Evolutionary conservation across 1,140 invertebrate genomes (phyloP), one percentile per base, ranked within the genome.

Genomic region (Achatina immaculata): DNA sequence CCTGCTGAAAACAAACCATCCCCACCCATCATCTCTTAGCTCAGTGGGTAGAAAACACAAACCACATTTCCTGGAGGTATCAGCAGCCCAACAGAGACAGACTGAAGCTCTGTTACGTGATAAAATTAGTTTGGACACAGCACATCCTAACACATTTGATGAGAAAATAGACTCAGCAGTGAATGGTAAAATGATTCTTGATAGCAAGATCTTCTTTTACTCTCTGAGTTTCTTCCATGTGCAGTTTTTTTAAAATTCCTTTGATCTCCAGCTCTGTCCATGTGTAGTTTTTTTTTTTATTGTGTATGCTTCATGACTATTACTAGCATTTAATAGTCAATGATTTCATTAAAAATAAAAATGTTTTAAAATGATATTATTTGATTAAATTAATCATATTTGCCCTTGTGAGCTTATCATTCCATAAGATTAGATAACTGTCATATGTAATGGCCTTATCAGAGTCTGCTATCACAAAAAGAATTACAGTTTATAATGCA

Each of bases 81-180:
- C 87, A 7, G 86, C 87, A 31, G 85, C 86, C 11, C 87, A 88
- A 68, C 87, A 88, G 78, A 78, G 88, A 51, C 88, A 89, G 66
- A 86, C 88, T 80, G 85, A 88, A 62, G 75, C 85, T 16, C 78
- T 88, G 14, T 71, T 28, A 48, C 74, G 71, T 28, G 78, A 83
- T 48, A 78, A 69, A 38, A 79, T 38, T 14, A 69, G 43, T 83
- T 66, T 31, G 34, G 76, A 86, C 45, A 83, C 82, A 76, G 81
- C 83, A 58, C 85, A 86, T 71, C 85, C 86, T 7, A 83, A 82
- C 73, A 83, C 85, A 21, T 86, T 86, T 83, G 86, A 87, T 84
- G 85, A 87, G 66, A 78, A 78, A 11, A 3, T 16, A 74, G 34
- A 78, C 2, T 69, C 76, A 43, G 19, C 19, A 65, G n/a, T n/a